phyloP scores from a whole-genome alignment of 1,140 invertebrate genomes.

The Drosophila malerkotliana region DNA sequence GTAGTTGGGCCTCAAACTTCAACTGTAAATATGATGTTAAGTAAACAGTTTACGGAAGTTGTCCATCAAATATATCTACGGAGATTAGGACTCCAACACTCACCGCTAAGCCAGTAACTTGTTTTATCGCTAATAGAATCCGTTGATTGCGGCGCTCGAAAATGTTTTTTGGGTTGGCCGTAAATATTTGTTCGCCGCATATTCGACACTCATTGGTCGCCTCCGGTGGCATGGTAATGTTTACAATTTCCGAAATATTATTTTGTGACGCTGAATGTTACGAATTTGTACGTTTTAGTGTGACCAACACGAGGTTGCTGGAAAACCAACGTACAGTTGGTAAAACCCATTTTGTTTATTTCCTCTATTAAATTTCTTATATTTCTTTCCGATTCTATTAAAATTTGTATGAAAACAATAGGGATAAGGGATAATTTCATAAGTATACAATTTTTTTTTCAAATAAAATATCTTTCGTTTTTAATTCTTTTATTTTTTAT shows the following conservation, averaged over 20 bases:
- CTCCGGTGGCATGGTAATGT: neutral
- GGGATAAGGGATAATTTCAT: no score
- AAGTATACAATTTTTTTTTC: neutral
- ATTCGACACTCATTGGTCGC: slow-evolving; percentile 38
- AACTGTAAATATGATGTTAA: slow-evolving; percentile 28
- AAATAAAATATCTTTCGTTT: neutral
- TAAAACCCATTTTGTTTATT: neutral
- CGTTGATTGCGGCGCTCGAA: slow-evolving; percentile 41
- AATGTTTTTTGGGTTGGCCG: slow-evolving; percentile 50
- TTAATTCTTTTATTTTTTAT: neutral
- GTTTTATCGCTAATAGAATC: slow-evolving; percentile 37
- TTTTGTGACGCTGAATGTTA: neutral
- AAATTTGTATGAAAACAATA: no score
- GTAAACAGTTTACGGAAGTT: neutral
- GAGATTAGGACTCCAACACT: neutral
- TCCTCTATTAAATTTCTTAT: no score
- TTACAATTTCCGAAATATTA: neutral
- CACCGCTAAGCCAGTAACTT: slow-evolving; percentile 54
- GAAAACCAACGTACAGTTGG: neutral
- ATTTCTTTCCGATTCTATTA: no score
- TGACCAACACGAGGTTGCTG: neutral
- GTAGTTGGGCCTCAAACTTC: slow-evolving; percentile 11
- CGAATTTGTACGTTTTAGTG: neutral
- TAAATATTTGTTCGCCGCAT: slow-evolving; percentile 56
- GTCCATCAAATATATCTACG: no score